Evolutionary conservation across 2,888 invertebrate genomes (phyloP).

Genomic region (Cryptocephalus primarius): DNA sequence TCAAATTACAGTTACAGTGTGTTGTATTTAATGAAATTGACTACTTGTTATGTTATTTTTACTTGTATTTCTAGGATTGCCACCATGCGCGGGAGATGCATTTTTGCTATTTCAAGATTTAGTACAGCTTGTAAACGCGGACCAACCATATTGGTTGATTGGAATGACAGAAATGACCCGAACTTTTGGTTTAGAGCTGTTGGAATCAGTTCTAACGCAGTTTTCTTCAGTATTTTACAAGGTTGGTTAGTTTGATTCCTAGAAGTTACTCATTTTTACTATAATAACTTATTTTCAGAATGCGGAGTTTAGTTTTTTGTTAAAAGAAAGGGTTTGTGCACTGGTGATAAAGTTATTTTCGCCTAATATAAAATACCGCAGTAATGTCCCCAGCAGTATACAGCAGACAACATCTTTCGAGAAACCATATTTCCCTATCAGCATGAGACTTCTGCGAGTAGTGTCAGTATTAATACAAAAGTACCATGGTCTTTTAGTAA

Average conservation of each 20-base stretch:
- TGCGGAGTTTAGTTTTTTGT: conserved; percentile 82
- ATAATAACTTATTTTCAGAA: conserved; percentile 50
- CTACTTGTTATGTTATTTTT: not conserved
- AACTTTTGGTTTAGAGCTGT: conserved; percentile 88
- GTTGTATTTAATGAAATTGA: conserved; percentile 1
- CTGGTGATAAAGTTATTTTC: conserved; percentile 97
- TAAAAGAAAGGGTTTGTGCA: conserved; percentile 96
- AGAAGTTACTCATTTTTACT: not conserved
- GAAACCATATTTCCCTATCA: conserved; percentile 93
- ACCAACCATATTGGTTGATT: conserved; percentile 89
- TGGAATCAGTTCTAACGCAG: conserved; percentile 85
- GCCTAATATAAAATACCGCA: conserved; percentile 92
- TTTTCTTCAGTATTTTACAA: conserved; percentile 78
- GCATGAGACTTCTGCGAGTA: conserved; percentile 85
- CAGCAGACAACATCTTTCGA: conserved; percentile 61
- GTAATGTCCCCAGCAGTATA: conserved; percentile 42
- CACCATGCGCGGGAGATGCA: conserved; percentile 86
- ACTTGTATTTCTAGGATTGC: conserved; percentile 41
- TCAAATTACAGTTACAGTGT: not conserved
- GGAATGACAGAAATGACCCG: conserved; percentile 96
- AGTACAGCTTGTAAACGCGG: conserved; percentile 92
- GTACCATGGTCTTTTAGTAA: conserved; percentile 85
- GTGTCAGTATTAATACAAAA: conserved; percentile 89
- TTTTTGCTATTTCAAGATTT: conserved; percentile 95
- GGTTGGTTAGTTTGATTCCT: conserved; percentile 39